These are phyloP conservation scores for Ormyrus rosae DNA, from an alignment of 2,888 invertebrate species.

Conservation along the genomic window DNA sequence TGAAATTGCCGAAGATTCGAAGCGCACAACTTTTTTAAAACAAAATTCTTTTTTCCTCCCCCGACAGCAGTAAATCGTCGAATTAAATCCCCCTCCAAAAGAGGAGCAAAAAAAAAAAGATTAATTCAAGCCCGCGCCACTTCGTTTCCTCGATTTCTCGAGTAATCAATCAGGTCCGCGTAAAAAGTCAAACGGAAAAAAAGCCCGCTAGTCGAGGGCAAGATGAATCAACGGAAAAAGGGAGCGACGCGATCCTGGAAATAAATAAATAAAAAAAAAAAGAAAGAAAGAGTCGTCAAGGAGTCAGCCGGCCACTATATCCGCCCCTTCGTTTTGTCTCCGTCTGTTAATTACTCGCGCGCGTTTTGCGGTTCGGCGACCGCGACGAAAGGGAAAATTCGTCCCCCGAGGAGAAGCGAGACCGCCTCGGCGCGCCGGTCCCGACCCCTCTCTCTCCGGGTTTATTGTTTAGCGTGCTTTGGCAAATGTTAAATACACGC, in stretches of 20 bases:
- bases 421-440: too few species aligned
- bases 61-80: conserved; percentile 40
- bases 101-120: conserved; percentile 1
- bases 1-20: too few species aligned
- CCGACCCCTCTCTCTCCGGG: too few species aligned
- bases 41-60: conserved; percentile 5
- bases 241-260: background rate
- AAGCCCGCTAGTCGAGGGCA: background rate
- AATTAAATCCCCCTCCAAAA: conserved; percentile 38
- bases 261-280: background rate
- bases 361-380: conserved; percentile 21
- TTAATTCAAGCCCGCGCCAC: background rate
- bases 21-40: conserved; percentile 29
- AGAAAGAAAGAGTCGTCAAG: conserved; percentile 8
- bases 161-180: conserved; percentile 49
- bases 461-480: too few species aligned
- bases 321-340: conserved; percentile 39
- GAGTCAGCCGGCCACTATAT: background rate
- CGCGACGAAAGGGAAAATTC: conserved; percentile 44
- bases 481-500: too few species aligned
- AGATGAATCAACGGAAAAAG: background rate
- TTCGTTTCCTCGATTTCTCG: conserved; percentile 42
- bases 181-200: conserved; percentile 38
- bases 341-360: conserved; percentile 56
- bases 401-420: conserved; percentile 18